These are phyloP conservation scores for Schizotus pectinicornis DNA, from an alignment of 2,888 invertebrate species.

Conservation along the genomic window DNA sequence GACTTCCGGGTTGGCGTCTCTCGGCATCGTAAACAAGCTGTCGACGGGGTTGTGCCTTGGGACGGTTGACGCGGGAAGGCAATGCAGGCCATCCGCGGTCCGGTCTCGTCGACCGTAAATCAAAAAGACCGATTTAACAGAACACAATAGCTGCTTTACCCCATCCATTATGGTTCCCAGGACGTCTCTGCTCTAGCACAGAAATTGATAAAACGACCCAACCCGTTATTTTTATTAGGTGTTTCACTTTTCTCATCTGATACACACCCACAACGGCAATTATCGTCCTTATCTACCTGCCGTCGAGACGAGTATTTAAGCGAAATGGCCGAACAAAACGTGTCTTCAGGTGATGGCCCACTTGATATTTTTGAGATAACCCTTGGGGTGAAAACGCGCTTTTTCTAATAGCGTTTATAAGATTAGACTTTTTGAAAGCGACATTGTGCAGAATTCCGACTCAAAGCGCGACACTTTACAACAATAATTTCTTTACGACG, in stretches of 20 bases:
- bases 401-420: no score
- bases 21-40: conserved; percentile 49
- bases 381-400: no score
- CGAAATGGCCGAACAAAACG: not conserved
- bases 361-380: no score
- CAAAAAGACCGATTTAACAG: conserved; percentile 48
- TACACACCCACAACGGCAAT: not conserved
- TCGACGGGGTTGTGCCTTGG: conserved; percentile 41
- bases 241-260: conserved; percentile 24
- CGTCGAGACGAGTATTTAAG: no score
- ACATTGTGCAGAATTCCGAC: conserved; percentile 19
- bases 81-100: conserved; percentile 36
- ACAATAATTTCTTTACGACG: conserved; percentile 19
- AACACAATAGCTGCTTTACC: conserved; percentile 46
- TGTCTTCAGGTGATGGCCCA: not conserved
- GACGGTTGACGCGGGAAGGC: conserved; percentile 35
- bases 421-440: conserved; percentile 6
- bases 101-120: conserved; percentile 44
- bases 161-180: conserved; percentile 46
- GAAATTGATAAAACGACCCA: conserved; percentile 37
- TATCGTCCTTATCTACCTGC: conserved; percentile 8
- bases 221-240: conserved; percentile 31
- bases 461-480: conserved; percentile 6
- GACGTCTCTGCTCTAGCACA: conserved; percentile 33
- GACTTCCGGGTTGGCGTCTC: conserved; percentile 47